These are phyloP conservation scores for Anoplolepis gracilipes DNA, from an alignment of 1,140 invertebrate genomes.

Conservation along the genomic window DNA sequence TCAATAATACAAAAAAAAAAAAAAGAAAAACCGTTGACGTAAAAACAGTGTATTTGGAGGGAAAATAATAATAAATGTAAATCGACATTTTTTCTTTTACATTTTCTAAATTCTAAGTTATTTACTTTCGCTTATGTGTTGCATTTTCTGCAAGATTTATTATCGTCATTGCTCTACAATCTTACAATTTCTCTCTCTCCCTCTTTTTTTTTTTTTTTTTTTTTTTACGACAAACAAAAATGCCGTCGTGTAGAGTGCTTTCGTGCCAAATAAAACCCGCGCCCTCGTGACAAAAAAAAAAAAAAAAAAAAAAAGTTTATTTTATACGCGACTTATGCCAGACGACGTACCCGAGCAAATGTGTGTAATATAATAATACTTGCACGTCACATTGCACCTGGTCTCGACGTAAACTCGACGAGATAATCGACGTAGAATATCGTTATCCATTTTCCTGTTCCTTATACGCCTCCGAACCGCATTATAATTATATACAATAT, in stretches of 20 bases:
- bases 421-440: slow-evolving; percentile 51
- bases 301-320: slow-evolving; percentile 44
- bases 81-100: no score
- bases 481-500: slow-evolving; percentile 2
- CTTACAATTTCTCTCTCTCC: slow-evolving; percentile 23
- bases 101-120: no score
- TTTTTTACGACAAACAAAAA: background rate
- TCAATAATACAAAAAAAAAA: background rate
- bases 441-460: slow-evolving; percentile 45
- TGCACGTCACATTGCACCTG: slow-evolving; percentile 51
- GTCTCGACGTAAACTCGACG: slow-evolving; percentile 62
- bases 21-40: slow-evolving; percentile 3
- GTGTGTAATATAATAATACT: slow-evolving; percentile 44
- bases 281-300: slow-evolving; percentile 43
- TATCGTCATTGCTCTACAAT: slow-evolving; percentile 32
- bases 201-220: background rate
- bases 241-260: slow-evolving; percentile 11
- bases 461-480: slow-evolving; percentile 7
- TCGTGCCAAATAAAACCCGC: slow-evolving; percentile 10
- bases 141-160: slow-evolving; percentile 21
- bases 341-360: slow-evolving; percentile 35
- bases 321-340: slow-evolving; percentile 41
- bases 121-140: slow-evolving; percentile 37
- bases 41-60: slow-evolving; percentile 17
- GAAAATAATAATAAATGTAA: no score